Conservation (phyloP, 2,797 vertebrate genomes). For the Typhlichthys eigenmanni region DNA sequence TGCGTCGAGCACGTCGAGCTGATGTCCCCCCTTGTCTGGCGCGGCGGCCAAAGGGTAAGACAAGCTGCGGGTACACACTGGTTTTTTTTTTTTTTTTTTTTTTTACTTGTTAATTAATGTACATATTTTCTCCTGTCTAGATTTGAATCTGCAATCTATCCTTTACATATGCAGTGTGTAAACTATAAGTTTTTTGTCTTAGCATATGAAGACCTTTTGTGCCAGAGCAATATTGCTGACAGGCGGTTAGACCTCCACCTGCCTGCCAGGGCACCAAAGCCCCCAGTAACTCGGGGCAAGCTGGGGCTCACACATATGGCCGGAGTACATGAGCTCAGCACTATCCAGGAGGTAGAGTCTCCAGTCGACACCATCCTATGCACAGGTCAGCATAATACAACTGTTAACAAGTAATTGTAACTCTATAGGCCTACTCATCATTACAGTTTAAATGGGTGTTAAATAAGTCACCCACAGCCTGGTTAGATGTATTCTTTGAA, state of each 20-base stretch:
- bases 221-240: no score
- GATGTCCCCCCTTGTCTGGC: neutral
- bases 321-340: conserved; percentile 90
- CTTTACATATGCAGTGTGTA: neutral
- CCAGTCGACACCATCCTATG: conserved; percentile 70
- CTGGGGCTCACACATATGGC: conserved; percentile 66
- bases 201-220: no score
- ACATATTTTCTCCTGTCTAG: neutral
- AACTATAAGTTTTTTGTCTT: no score
- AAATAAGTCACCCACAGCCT: no score
- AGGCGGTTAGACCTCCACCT: conserved; percentile 13
- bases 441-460: no score
- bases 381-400: conserved; percentile 69
- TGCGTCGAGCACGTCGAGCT: no score
- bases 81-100: neutral
- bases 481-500: no score
- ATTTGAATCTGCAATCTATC: no score
- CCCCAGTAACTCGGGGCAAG: conserved; percentile 82
- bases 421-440: no score
- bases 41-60: no score
- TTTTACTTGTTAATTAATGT: neutral
- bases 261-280: conserved; percentile 70
- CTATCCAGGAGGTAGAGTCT: conserved; percentile 88
- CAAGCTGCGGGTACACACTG: neutral
- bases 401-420: neutral